Evolutionary conservation across 2,113 vertebrate genomes (phyloP).

Genomic region (Ceyx melanurus): DNA sequence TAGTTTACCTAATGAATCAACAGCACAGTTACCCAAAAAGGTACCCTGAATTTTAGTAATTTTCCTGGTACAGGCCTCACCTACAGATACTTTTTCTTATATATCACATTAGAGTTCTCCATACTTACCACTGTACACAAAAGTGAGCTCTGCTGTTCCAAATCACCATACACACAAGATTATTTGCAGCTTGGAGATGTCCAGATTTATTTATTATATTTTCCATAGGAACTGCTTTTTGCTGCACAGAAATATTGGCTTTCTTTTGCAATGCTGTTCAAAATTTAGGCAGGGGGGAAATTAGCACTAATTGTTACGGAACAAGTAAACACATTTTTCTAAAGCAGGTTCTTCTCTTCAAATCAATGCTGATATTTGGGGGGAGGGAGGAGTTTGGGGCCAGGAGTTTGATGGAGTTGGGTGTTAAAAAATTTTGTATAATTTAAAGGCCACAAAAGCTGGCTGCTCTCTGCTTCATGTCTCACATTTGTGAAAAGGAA

Average conservation of each 20-base stretch:
- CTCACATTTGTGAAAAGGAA: background rate
- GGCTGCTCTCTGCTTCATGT: background rate
- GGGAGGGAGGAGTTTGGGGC: too few species aligned
- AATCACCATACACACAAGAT: background rate
- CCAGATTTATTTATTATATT: background rate
- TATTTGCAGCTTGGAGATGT: constrained; percentile 1
- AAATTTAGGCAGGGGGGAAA: background rate
- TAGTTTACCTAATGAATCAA: background rate
- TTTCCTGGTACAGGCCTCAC: background rate
- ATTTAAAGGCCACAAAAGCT: background rate
- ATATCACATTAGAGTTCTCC: background rate
- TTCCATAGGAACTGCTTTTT: background rate
- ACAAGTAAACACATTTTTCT: background rate
- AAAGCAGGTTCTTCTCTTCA: constrained; percentile 67
- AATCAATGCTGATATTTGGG: background rate
- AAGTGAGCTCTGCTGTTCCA: background rate
- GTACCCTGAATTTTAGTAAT: background rate
- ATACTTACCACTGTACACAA: background rate
- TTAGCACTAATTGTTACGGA: background rate
- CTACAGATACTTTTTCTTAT: background rate
- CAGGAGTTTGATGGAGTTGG: background rate
- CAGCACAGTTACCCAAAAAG: background rate
- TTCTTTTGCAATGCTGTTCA: background rate
- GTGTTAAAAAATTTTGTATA: background rate
- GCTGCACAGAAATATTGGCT: background rate